Evolutionary conservation across 2,888 invertebrate species (phyloP), one percentile per base, ranked within the genome.

Genomic region (Eilema depressum): DNA sequence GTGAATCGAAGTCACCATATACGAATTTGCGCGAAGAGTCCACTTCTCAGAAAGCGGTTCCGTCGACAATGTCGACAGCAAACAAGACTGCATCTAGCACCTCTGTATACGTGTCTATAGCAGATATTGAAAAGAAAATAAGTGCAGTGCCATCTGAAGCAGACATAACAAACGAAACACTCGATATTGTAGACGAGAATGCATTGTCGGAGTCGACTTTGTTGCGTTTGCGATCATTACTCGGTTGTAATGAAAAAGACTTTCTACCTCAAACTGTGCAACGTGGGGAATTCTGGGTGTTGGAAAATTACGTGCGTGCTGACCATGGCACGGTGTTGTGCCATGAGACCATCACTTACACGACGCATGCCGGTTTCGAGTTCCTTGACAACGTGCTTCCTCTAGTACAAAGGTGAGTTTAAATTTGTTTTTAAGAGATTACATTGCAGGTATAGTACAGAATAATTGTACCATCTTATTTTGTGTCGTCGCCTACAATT

Each of bases 311-410:
- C 88, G 96, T 98, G 79, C 96, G 96, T 59, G 97, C 98, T 71
- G 97, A 97, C 73, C 96, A 96, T 84, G 96, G 96, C 25, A 90
- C 94, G 61, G 89, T 97, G 66, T 96, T 95, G 86, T 98, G 98
- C 92, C 97, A 98, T 92, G 98, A 98, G 92, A 97, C 97, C 80
- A 96, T 99, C 78, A 99, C 99, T 1, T 98, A 98, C 88, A 98
- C 98, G 53, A 99, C 99, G 20, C 99, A 99, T 91, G 98, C 98
- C 7, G 98, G 98, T 86, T 98, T 97, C 93, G 98, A 98, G 82
- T 99, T 98, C 95, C 96, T 99, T 87, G 98, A 98, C 92, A 99
- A 99, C 92, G 96, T 98, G 84, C 96, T 97, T 89, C 98, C 98
- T 74, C 95, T 99, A 84, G 94, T 98, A 88, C 97, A 98, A 89